These are phyloP conservation scores for Crossaster papposus DNA, from an alignment of 53 echinoderm and acorn worm genomes.

Conservation along the genomic window DNA sequence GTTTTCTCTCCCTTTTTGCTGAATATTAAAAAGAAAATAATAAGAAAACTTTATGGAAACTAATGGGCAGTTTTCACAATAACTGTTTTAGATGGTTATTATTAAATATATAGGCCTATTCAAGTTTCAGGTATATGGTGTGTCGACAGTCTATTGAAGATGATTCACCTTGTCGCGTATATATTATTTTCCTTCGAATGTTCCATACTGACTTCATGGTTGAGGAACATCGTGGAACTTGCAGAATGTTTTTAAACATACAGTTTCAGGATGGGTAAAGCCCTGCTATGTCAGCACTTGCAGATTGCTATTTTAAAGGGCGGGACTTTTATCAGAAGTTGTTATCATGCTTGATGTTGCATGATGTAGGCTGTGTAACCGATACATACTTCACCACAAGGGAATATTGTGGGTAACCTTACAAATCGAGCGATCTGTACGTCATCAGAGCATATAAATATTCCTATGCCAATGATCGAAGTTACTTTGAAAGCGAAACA, in stretches of 20 bases:
- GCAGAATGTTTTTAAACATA: conserved; percentile 8
- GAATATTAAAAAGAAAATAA: too few species aligned
- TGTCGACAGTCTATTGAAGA: neutral
- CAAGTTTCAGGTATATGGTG: too few species aligned
- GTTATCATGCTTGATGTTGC: neutral
- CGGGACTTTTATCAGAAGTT: neutral
- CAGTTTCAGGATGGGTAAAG: neutral
- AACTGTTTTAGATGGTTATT: too few species aligned
- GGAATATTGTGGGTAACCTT: neutral
- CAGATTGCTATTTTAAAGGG: neutral
- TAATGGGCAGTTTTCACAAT: too few species aligned
- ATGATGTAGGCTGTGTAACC: neutral
- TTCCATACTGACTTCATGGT: neutral
- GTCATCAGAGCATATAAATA: too few species aligned
- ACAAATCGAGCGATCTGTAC: neutral
- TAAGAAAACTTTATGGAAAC: too few species aligned
- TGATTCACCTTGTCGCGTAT: neutral
- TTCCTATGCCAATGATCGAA: neutral
- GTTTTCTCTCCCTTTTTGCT: too few species aligned
- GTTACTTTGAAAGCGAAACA: neutral
- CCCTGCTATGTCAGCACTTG: neutral
- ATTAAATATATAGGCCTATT: too few species aligned
- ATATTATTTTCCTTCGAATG: neutral
- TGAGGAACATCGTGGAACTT: neutral
- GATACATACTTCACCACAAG: too few species aligned